These are phyloP conservation scores for Zophobas atratus DNA, from an alignment of 1,140 invertebrate species.

Conservation along the genomic window DNA sequence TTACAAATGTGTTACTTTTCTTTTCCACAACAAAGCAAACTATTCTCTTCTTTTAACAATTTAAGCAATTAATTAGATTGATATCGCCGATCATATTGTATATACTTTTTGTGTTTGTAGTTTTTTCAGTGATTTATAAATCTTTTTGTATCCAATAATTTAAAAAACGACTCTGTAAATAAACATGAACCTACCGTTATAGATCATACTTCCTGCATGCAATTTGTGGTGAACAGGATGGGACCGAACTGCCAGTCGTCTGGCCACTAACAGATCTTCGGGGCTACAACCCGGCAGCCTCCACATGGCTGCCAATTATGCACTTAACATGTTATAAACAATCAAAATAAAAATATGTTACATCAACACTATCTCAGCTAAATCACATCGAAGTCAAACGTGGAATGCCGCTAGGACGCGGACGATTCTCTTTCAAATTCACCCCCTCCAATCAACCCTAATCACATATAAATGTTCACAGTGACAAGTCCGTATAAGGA, in stretches of 20 bases:
- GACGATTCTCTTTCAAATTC: slow-evolving; percentile 44
- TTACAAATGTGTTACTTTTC: too few relatives aligned
- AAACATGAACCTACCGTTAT: slow-evolving; percentile 67
- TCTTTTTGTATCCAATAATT: too few relatives aligned
- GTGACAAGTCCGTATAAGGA: slow-evolving; percentile 2
- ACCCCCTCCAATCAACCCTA: slow-evolving; percentile 36
- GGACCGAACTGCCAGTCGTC: slow-evolving; percentile 63
- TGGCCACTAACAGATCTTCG: slow-evolving; percentile 65
- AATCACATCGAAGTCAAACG: slow-evolving; percentile 44
- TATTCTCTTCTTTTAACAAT: too few relatives aligned
- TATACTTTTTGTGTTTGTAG: too few relatives aligned
- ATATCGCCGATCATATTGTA: too few relatives aligned
- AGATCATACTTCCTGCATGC: slow-evolving; percentile 68
- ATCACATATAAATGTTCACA: slow-evolving; percentile 23
- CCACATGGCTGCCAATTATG: slow-evolving; percentile 65
- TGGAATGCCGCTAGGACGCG: slow-evolving; percentile 48
- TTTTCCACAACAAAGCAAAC: too few relatives aligned
- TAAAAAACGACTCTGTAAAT: background rate
- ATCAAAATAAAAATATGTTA: slow-evolving; percentile 15
- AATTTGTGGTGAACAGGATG: slow-evolving; percentile 64
- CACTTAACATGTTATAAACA: slow-evolving; percentile 56
- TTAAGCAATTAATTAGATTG: too few relatives aligned
- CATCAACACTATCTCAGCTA: background rate
- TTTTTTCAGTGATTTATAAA: too few relatives aligned
- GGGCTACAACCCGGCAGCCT: slow-evolving; percentile 67